Evolutionary conservation across 2,113 vertebrate genomes (phyloP).

Genomic region (Plecotus auritus): DNA sequence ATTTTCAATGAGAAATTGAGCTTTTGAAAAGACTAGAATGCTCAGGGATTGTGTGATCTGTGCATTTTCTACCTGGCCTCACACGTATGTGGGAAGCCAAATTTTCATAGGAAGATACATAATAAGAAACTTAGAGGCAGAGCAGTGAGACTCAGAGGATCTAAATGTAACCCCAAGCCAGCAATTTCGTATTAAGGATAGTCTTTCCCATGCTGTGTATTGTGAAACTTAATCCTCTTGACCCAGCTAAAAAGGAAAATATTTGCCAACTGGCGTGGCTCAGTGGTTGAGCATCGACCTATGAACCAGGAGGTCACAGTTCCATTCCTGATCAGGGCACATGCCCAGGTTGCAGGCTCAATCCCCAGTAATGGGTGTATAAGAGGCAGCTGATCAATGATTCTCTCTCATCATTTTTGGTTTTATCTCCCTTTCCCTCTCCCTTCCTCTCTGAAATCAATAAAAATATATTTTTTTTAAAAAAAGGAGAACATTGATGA

Average conservation of each 20-base stretch:
- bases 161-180: not conserved
- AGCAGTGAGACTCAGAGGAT: not conserved
- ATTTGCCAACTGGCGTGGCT: not conserved
- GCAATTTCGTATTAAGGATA: not conserved
- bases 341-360: too few species aligned
- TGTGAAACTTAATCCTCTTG: not conserved
- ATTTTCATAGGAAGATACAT: not conserved
- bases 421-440: too few species aligned
- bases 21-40: not conserved
- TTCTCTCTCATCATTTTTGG: too few species aligned
- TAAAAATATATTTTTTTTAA: not conserved
- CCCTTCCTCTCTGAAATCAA: too few species aligned
- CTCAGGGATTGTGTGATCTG: not conserved
- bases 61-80: not conserved
- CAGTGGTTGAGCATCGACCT: too few species aligned
- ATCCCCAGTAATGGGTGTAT: too few species aligned
- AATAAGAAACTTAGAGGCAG: not conserved
- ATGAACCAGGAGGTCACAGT: too few species aligned
- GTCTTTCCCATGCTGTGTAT: not conserved
- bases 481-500: not conserved
- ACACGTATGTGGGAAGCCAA: not conserved
- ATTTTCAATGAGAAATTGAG: not conserved
- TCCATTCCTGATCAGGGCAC: too few species aligned
- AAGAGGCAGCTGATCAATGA: too few species aligned
- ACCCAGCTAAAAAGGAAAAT: not conserved